Evolutionary conservation across 1,140 invertebrate genomes (phyloP), one percentile per base, ranked within the genome.

Genomic region (Bursaphelenchus mucronatus): DNA sequence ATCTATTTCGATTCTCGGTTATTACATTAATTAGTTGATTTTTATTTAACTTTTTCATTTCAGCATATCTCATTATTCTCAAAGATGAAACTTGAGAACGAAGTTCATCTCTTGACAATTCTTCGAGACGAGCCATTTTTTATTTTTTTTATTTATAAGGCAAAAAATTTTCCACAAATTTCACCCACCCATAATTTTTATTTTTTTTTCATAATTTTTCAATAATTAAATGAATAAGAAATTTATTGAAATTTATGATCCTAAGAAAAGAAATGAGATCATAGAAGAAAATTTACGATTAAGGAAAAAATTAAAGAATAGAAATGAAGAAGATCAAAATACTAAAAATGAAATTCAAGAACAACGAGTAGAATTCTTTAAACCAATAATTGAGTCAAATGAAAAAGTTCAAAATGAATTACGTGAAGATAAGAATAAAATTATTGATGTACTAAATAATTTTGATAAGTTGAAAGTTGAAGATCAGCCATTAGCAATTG

Each of bases 181-280:
- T n/a, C n/a, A n/a, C n/a, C n/a, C n/a, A n/a, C n/a, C n/a, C n/a
- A n/a, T n/a, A n/a, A n/a, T n/a, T n/a, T n/a, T 47, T n/a, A 47
- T 10, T 47, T 10, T 47, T 47, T 47, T 47, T 47, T 19, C 10
- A 64, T 21, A 62, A 62, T 62, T 62, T 64, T 62, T 39, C 8
- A 30, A 64, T 13, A 8, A 64, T 62, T 64, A 64, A 11, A 68
- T 56, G 45, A 61, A 43, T 66, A 8, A 51, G 11, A 74, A 64
- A n/a, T 62, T 68, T 6, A 21, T 68, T 0, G 57, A 68, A 71
- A 64, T 68, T 71, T 71, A 59, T 65, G 65, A 67, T 55, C 63
- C 63, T 6, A 67, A 67, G 46, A 67, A 62, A 19, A 8, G 63
- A 57, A 67, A 67, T 47, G 9, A 68, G 53, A 59, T 49, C n/a